Conservation (phyloP, 1,140 invertebrate genomes). For the Chironomus tepperi region DNA sequence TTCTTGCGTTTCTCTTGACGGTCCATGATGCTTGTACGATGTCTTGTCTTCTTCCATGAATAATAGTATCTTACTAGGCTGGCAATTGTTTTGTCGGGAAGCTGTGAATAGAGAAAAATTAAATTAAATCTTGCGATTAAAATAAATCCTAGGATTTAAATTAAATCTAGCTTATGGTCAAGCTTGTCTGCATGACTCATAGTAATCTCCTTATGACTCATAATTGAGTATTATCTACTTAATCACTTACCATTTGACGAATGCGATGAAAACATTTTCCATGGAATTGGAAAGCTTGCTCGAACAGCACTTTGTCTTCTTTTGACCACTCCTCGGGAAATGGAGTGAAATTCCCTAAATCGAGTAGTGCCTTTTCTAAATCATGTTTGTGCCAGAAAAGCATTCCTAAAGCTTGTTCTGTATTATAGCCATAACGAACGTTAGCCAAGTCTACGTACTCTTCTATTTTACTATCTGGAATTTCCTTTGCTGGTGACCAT, state of each 20-base stretch:
- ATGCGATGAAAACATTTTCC: slow-evolving; percentile 97
- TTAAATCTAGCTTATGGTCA: too few species aligned
- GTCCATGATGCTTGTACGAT: slow-evolving; percentile 89
- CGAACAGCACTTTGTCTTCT: slow-evolving; percentile 96
- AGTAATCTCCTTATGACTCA: too few species aligned
- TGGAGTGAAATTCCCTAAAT: slow-evolving; percentile 93
- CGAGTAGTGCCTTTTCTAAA: slow-evolving; percentile 80
- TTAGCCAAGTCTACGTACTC: slow-evolving; percentile 92
- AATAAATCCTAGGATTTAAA: too few species aligned
- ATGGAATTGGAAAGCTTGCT: slow-evolving; percentile 96
- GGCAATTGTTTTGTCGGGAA: slow-evolving; percentile 94
- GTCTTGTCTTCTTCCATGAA: slow-evolving; percentile 93
- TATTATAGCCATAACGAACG: slow-evolving; percentile 96
- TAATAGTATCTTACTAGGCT: slow-evolving; percentile 97
- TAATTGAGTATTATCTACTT: too few species aligned
- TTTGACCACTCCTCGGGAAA: slow-evolving; percentile 98
- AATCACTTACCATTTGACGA: slow-evolving; percentile 89
- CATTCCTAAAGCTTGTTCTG: slow-evolving; percentile 95
- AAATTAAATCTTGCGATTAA: slow-evolving; percentile 15
- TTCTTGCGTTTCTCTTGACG: slow-evolving; percentile 45
- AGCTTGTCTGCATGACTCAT: too few species aligned
- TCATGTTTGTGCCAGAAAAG: slow-evolving; percentile 98
- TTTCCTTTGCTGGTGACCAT: slow-evolving; percentile 86
- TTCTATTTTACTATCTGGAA: slow-evolving; percentile 83
- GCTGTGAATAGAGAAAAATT: slow-evolving; percentile 45